Evolutionary conservation across 2,888 invertebrate genomes (phyloP).

Genomic region (Lepidocyrtoides sp.): DNA sequence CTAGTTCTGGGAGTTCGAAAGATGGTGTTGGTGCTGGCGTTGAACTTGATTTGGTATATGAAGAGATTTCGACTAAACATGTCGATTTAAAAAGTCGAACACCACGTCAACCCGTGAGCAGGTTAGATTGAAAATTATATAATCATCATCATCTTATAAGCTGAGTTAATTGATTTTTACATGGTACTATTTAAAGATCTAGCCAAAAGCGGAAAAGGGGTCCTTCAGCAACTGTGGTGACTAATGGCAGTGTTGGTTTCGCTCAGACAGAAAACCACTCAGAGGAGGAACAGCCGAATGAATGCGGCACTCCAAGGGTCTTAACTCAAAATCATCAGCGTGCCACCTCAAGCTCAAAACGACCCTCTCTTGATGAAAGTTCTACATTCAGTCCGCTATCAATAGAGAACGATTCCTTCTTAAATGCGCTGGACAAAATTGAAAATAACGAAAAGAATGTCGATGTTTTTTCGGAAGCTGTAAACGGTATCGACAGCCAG

Average conservation of each 20-base stretch:
- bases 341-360: neutral
- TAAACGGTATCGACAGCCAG: neutral
- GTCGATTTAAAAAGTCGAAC: neutral
- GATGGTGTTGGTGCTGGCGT: neutral
- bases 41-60: conserved; percentile 12
- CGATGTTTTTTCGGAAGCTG: neutral
- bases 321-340: conserved; percentile 4
- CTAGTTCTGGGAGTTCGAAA: neutral
- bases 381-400: neutral
- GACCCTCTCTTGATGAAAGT: neutral
- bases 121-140: too few relatives aligned
- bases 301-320: conserved; percentile 8
- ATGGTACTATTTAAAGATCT: neutral
- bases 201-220: conserved; percentile 61
- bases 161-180: too few relatives aligned
- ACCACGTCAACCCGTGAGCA: neutral
- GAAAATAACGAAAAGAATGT: conserved; percentile 6
- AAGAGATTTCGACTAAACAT: conserved; percentile 19
- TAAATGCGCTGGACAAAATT: conserved; percentile 32
- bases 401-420: conserved; percentile 48
- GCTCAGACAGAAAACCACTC: neutral
- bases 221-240: neutral
- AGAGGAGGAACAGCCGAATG: too few relatives aligned
- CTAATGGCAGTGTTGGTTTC: neutral
- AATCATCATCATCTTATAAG: too few relatives aligned